A percentile compares a stretch with the other conserved stretches of the same genome.
phyloP scores from a whole-genome alignment of 2,888 invertebrate species.

The Cerceris rybyensis region DNA sequence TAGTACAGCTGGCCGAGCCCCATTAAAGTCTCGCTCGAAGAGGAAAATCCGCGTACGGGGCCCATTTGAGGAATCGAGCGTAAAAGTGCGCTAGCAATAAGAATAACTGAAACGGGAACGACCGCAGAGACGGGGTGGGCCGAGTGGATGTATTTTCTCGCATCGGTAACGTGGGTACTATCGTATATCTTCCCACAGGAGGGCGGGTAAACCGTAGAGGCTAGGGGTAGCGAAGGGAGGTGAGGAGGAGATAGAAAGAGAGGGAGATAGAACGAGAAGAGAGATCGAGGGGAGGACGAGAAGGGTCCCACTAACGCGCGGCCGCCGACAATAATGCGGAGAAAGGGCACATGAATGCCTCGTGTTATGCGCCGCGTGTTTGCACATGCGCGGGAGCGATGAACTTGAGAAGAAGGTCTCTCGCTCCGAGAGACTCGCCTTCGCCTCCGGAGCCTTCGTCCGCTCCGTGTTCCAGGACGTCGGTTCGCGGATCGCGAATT shows the following conservation, averaged over 20 bases:
- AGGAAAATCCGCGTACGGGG: conserved; percentile 3
- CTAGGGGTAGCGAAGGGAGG: too few species aligned
- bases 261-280: conserved; percentile 14
- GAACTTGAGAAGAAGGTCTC: conserved; percentile 72
- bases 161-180: conserved; percentile 51
- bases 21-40: conserved; percentile 19
- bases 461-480: conserved; percentile 33
- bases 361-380: conserved; percentile 70
- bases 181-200: conserved; percentile 52
- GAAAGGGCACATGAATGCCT: conserved; percentile 63
- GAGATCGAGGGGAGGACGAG: conserved; percentile 46
- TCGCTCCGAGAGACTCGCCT: conserved; percentile 31
- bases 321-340: conserved; percentile 69
- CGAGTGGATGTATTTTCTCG: conserved; percentile 43
- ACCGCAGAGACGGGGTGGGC: conserved; percentile 37
- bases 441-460: conserved; percentile 16
- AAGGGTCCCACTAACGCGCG: conserved; percentile 67
- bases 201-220: conserved; percentile 52
- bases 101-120: conserved; percentile 28
- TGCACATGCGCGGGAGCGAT: conserved; percentile 78
- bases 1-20: conserved; percentile 23
- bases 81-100: neutral
- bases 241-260: too few species aligned
- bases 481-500: conserved; percentile 2
- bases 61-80: neutral